Conservation (phyloP, 2,888 invertebrate genomes). For the Mimachlamys varia region DNA sequence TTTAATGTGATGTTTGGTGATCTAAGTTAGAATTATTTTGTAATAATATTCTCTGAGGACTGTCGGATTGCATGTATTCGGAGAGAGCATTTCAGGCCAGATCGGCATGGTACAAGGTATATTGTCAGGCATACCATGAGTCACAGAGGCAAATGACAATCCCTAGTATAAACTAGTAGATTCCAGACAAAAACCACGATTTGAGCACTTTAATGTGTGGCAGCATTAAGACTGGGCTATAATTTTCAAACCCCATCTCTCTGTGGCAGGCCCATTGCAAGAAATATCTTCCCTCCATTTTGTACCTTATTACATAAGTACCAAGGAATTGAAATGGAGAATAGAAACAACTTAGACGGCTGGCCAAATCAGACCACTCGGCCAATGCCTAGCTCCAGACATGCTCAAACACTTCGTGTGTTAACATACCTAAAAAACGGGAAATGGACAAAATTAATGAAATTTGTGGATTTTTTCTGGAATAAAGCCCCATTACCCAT, state of each 20-base stretch:
- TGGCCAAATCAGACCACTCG: constrained; percentile 19
- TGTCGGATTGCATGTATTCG: neutral
- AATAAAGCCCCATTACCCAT: constrained; percentile 24
- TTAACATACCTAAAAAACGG: constrained; percentile 1
- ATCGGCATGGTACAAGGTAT: neutral
- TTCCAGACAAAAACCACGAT: constrained; percentile 10
- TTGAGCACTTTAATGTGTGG: constrained; percentile 23
- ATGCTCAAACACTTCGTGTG: constrained; percentile 24
- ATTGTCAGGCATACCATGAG: neutral
- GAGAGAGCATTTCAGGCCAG: neutral
- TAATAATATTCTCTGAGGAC: neutral
- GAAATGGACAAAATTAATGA: constrained; percentile 31
- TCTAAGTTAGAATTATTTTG: constrained; percentile 36
- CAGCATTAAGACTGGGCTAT: neutral
- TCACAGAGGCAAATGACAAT: constrained; percentile 34
- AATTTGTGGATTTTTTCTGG: constrained; percentile 30
- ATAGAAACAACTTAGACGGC: constrained; percentile 1
- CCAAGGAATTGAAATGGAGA: constrained; percentile 33
- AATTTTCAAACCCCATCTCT: constrained; percentile 24
- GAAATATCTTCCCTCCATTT: neutral
- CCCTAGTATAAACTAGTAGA: neutral
- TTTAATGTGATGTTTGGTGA: neutral
- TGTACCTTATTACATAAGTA: constrained; percentile 34
- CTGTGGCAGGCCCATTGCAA: neutral
- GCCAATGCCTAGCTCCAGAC: neutral